Percentiles rank a stretch among this genome's conserved stretches.
Evolutionary conservation across 2,888 invertebrate genomes (phyloP).

Genomic region (Heterodera filipjevi): DNA sequence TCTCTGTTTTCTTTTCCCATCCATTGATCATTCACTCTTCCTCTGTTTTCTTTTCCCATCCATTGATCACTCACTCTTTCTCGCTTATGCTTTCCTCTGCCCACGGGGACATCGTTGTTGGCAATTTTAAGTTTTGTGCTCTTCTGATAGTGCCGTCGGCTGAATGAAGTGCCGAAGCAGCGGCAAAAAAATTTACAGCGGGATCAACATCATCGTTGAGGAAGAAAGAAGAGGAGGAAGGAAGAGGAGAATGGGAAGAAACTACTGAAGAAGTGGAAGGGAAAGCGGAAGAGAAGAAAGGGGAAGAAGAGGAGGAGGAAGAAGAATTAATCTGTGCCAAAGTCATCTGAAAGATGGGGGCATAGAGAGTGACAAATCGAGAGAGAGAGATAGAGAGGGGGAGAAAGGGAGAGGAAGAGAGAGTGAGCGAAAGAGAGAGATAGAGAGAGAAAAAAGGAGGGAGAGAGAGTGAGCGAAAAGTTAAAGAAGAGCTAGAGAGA

Average conservation of each 20-base stretch:
- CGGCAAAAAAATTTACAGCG: neutral
- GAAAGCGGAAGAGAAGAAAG: neutral
- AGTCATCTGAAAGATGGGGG: neutral
- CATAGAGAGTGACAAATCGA: neutral
- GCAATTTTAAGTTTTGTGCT: neutral
- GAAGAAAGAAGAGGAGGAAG: neutral
- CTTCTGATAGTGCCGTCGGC: neutral
- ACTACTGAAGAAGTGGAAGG: neutral
- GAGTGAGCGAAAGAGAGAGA: neutral
- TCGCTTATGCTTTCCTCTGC: neutral
- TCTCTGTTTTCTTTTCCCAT: neutral
- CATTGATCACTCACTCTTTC: neutral
- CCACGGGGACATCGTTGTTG: conserved; percentile 13
- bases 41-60: neutral
- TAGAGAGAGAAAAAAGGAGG: neutral
- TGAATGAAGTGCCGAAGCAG: conserved; percentile 1
- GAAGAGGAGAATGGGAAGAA: neutral
- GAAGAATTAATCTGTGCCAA: neutral
- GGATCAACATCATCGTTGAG: neutral
- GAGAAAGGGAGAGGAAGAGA: neutral
- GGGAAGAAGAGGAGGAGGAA: neutral
- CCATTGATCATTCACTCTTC: neutral
- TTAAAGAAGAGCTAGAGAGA: no score
- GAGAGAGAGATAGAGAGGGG: neutral
- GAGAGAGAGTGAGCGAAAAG: neutral